Evolutionary conservation across 2,113 vertebrate species (phyloP), one percentile per base, ranked within the genome.

Genomic region (Chamaetylas fuelleborni): DNA sequence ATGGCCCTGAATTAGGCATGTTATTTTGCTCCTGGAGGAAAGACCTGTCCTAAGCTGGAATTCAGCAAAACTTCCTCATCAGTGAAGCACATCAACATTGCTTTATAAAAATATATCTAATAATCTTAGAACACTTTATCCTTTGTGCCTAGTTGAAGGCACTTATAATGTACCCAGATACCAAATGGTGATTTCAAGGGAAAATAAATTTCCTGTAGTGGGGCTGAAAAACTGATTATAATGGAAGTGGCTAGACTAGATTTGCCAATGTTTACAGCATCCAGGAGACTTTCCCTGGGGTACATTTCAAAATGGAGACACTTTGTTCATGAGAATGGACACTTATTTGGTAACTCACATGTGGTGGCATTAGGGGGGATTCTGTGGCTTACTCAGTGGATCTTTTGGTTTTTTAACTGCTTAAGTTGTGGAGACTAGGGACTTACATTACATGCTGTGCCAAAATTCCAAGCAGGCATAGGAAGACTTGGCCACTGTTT

Each of bases 391-490:
- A 81, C 15, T 7, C 25, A 61, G 5, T 24, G 62, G 45, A 50
- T 5, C 8, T 42, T 51, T 43, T 45, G 11, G 19, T 65, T 81
- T 86, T 81, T 43, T 43, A 65, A 60, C 23, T 54, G 6, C 13
- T 76, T 86, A 19, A 36, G 15, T 29, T 50, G 6, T 36, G 36
- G n/a, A 61, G 45, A 53, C 14, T 29, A 57, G 31, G 5, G 26
- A 25, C 8, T 88, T 91, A 5, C 0, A 23, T 28, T 57, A 40
- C 0, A 0, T 36, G 8, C 28, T 71, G 1, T 57, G 54, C 13
- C 58, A 58, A 42, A 85, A 81, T 57, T 70, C 50, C 16, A 36
- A 22, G 45, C 50, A 79, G 70, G 29, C 24, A 8, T 11, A 51
- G 7, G 14, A 12, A 23, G 26, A 33, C 16, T 29, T 79, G 31